These are phyloP conservation scores for Muraenolepis orangiensis DNA, from an alignment of 2,797 vertebrate genomes.

Conservation along the genomic window DNA sequence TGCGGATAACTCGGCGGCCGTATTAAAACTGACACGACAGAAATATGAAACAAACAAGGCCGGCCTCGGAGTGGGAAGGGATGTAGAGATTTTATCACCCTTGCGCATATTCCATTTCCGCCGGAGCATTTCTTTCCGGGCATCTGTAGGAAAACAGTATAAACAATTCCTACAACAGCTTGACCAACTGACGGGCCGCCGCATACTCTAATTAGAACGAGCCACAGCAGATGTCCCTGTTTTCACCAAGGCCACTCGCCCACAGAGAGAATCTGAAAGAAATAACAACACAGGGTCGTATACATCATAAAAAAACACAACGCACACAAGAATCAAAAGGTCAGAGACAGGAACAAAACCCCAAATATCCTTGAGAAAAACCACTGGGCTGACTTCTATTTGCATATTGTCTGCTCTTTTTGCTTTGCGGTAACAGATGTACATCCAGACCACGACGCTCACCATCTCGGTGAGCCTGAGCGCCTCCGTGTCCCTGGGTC, in stretches of 20 bases:
- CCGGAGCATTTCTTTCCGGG: not conserved
- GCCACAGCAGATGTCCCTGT: constrained; percentile 51
- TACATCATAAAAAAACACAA: not conserved
- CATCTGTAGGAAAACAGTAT: constrained; percentile 8
- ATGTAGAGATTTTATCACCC: constrained; percentile 32
- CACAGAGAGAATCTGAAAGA: not conserved
- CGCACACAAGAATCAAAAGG: not conserved
- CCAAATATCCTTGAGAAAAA: no score
- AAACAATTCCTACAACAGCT: constrained; percentile 37
- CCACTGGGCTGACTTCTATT: not conserved
- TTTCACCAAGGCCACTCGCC: not conserved
- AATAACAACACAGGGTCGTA: not conserved
- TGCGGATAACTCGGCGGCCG: constrained; percentile 40
- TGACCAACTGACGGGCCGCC: constrained; percentile 46
- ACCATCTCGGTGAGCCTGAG: constrained; percentile 98
- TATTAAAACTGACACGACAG: constrained; percentile 59
- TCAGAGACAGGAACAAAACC: no score
- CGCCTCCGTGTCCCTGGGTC: constrained; percentile 94
- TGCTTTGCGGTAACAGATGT: constrained; percentile 77
- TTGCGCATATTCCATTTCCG: constrained; percentile 1
- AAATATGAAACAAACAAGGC: constrained; percentile 63
- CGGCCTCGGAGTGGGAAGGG: constrained; percentile 34
- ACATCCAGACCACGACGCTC: constrained; percentile 97
- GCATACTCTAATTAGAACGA: constrained; percentile 49
- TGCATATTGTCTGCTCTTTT: constrained; percentile 28